Evolutionary conservation across 92 coral and sea anemone genomes (phyloP).

Genomic region (Isaurus tuberculatus): DNA sequence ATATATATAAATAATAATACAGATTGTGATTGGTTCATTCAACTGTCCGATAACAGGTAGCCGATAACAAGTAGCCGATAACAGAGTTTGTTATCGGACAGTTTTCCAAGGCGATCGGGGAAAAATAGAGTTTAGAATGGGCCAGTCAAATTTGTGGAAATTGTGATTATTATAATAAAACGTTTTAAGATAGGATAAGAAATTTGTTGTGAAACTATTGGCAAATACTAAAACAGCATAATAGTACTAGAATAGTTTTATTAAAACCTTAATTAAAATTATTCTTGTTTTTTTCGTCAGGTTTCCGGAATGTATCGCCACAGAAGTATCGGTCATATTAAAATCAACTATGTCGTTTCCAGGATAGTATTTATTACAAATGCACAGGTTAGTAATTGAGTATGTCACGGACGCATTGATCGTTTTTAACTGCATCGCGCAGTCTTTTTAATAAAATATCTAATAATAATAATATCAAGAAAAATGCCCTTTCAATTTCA

Average conservation of each 20-base stretch:
- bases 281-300: slow-evolving; percentile 13
- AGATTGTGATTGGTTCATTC: not conserved
- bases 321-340: slow-evolving; percentile 52
- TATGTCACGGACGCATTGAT: no score
- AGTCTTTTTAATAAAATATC: no score
- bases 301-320: slow-evolving; percentile 56
- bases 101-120: no score
- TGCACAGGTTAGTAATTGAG: slow-evolving; percentile 54
- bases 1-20: no score
- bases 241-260: not conserved
- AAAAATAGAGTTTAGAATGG: no score
- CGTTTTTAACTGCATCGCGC: no score
- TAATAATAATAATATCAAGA: no score
- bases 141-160: no score
- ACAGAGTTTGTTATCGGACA: no score
- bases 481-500: no score
- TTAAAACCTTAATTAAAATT: not conserved
- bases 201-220: not conserved
- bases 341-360: slow-evolving; percentile 56
- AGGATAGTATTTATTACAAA: slow-evolving; percentile 57
- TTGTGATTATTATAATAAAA: no score
- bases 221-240: not conserved
- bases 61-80: not conserved
- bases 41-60: not conserved
- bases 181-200: not conserved